Conservation (phyloP, 2,888 invertebrate species). For the Notocelia uddmanniana region DNA sequence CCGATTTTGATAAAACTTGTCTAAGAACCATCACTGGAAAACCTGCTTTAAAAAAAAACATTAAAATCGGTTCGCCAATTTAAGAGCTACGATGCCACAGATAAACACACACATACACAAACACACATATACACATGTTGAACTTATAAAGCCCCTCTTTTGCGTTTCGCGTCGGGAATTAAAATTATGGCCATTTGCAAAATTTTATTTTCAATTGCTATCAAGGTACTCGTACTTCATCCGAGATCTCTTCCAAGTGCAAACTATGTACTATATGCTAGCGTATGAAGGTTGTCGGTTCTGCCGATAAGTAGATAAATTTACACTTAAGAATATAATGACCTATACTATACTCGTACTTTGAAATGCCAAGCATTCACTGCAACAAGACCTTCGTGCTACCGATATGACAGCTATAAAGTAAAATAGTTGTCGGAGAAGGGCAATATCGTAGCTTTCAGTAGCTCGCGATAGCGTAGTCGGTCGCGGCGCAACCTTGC, state of each 20-base stretch:
- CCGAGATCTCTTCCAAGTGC: not conserved
- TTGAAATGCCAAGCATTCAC: slow-evolving; percentile 43
- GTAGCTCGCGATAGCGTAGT: slow-evolving; percentile 76
- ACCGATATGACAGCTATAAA: slow-evolving; percentile 71
- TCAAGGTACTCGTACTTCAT: not conserved
- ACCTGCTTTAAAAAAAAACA: too few relatives aligned
- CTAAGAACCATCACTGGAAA: too few relatives aligned
- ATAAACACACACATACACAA: too few relatives aligned
- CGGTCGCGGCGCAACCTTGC: slow-evolving; percentile 81
- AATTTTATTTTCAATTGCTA: too few relatives aligned
- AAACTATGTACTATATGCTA: not conserved
- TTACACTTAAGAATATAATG: slow-evolving; percentile 6
- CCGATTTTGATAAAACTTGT: too few relatives aligned
- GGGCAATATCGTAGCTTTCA: slow-evolving; percentile 79
- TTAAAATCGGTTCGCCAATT: too few relatives aligned
- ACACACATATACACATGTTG: too few relatives aligned
- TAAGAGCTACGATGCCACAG: too few relatives aligned
- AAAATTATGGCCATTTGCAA: too few relatives aligned
- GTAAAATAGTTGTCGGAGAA: slow-evolving; percentile 78
- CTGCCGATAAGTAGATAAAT: slow-evolving; percentile 2
- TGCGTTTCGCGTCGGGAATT: too few relatives aligned
- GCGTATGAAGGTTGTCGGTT: not conserved
- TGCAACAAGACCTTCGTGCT: slow-evolving; percentile 69
- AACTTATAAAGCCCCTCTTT: too few relatives aligned
- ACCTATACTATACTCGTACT: slow-evolving; percentile 20